Conservation (phyloP, 2,888 invertebrate species). For the Seira sanloemensis region DNA sequence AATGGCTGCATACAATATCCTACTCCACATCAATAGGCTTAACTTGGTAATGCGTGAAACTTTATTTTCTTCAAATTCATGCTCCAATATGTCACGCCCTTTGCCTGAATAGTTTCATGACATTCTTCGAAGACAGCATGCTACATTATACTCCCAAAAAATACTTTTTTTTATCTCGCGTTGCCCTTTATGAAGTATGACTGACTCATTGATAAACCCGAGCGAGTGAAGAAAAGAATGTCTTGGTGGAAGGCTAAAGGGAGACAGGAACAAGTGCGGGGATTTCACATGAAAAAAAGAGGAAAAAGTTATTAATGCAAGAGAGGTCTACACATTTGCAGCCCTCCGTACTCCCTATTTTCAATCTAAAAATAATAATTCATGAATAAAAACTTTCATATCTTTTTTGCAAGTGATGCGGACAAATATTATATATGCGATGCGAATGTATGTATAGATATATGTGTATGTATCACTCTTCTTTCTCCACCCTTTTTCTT, state of each 20-base stretch:
- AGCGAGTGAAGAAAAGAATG: slow-evolving; percentile 5
- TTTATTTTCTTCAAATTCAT: too few species aligned
- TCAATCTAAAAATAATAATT: slow-evolving; percentile 14
- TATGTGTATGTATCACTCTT: neutral
- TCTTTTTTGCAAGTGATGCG: slow-evolving; percentile 13
- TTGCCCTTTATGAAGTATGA: neutral
- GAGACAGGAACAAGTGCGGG: neutral
- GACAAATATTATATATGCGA: neutral
- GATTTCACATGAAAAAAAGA: neutral
- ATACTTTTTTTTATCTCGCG: neutral
- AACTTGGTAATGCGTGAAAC: too few species aligned
- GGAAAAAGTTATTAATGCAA: slow-evolving; percentile 11
- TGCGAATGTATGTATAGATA: neutral
- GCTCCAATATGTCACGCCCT: neutral
- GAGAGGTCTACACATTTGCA: slow-evolving; percentile 1
- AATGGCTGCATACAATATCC: too few species aligned
- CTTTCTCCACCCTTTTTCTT: slow-evolving; percentile 17
- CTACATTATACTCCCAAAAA: neutral
- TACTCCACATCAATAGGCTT: too few species aligned
- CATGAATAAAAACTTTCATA: slow-evolving; percentile 3
- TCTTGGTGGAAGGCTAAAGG: neutral
- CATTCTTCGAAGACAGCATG: neutral
- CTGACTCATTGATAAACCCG: slow-evolving; percentile 35
- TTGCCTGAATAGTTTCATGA: neutral
- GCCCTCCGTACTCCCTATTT: neutral